Evolutionary conservation across 2,113 vertebrate species (phyloP).

Genomic region (Emberiza fucata): DNA sequence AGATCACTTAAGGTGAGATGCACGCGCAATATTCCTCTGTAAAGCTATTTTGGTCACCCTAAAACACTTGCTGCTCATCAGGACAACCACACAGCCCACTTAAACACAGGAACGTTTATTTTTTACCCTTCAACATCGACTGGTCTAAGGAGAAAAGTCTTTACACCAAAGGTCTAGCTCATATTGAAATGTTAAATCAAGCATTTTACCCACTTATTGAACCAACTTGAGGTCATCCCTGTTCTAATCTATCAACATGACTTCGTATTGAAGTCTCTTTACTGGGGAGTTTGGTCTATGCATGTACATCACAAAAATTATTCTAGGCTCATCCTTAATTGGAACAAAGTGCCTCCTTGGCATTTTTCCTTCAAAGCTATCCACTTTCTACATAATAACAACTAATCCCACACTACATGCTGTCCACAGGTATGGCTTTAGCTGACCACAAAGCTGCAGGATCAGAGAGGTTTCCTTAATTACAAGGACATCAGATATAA

Average conservation of each 20-base stretch:
- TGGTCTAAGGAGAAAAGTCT: background rate
- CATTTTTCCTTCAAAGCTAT: background rate
- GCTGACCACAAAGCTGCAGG: background rate
- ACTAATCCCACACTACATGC: background rate
- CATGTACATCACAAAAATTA: background rate
- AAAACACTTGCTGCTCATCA: background rate
- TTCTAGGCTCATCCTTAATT: background rate
- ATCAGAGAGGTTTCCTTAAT: background rate
- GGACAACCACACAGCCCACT: background rate
- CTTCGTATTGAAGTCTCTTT: background rate
- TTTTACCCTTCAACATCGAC: background rate
- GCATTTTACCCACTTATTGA: background rate
- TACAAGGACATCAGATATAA: background rate
- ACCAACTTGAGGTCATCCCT: background rate
- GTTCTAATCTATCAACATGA: background rate
- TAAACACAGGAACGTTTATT: background rate
- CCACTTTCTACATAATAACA: background rate
- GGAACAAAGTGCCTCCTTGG: background rate
- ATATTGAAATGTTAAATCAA: background rate
- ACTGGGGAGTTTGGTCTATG: background rate
- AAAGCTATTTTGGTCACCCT: background rate
- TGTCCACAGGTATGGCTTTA: background rate
- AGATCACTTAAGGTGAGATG: background rate
- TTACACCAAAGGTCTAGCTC: background rate
- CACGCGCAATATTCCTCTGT: fast-evolving